These are phyloP conservation scores for Calyptommatus sinebrachiatus DNA, from an alignment of 2,113 vertebrate genomes.

Conservation along the genomic window DNA sequence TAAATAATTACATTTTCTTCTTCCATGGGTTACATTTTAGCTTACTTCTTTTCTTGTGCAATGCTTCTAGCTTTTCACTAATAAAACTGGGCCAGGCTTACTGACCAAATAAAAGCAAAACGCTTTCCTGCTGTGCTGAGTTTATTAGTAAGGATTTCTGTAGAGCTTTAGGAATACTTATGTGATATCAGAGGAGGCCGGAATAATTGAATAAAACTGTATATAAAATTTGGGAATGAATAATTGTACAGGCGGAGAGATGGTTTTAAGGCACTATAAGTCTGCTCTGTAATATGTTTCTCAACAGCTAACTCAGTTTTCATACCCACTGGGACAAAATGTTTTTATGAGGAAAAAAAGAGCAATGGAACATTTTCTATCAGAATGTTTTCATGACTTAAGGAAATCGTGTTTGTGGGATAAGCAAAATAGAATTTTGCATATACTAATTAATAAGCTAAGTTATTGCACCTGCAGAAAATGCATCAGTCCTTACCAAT, in stretches of 20 bases:
- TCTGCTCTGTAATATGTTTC: conserved; percentile 36
- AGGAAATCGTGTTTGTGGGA: background rate
- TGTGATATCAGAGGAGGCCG: conserved; percentile 26
- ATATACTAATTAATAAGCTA: no score
- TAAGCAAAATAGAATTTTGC: no score
- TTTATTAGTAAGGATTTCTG: conserved; percentile 66
- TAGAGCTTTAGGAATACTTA: conserved; percentile 18
- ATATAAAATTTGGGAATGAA: conserved; percentile 47
- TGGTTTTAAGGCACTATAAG: background rate
- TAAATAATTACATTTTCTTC: background rate
- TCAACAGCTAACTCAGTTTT: conserved; percentile 14
- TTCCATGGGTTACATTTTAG: conserved; percentile 15
- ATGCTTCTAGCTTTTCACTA: conserved; percentile 30
- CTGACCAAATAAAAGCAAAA: conserved; percentile 50
- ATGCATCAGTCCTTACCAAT: no score
- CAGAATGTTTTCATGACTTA: background rate
- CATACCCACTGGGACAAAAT: background rate
- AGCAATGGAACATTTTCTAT: background rate
- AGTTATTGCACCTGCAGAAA: no score
- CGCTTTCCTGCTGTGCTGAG: conserved; percentile 21
- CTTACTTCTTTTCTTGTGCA: background rate
- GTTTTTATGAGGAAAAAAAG: conserved; percentile 16
- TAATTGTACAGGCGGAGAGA: background rate
- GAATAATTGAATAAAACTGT: conserved; percentile 52
- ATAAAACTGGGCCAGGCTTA: conserved; percentile 24